These are phyloP conservation scores for Polyergus mexicanus DNA, from an alignment of 1,140 invertebrate genomes.

Conservation along the genomic window DNA sequence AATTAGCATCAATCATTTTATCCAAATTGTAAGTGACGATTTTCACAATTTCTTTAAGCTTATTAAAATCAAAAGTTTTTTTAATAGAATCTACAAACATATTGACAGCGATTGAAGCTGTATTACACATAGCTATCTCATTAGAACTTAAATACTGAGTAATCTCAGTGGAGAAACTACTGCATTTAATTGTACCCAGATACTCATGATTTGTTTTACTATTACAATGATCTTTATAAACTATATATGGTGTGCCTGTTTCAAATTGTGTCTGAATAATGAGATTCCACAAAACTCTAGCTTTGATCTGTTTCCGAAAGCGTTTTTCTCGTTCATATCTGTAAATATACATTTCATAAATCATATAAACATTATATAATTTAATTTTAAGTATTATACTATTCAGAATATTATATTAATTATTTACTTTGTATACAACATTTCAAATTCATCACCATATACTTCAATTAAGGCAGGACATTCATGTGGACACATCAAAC, in stretches of 20 bases:
- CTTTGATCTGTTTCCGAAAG: conserved; percentile 92
- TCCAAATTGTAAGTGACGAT: conserved; percentile 97
- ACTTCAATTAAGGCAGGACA: conserved; percentile 95
- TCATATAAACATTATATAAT: not conserved
- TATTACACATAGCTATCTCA: conserved; percentile 99
- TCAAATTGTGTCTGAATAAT: conserved; percentile 98
- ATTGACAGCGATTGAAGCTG: conserved; percentile 98
- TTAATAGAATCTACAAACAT: conserved; percentile 94
- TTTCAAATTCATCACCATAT: conserved; percentile 98
- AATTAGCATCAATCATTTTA: conserved; percentile 99
- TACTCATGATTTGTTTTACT: conserved; percentile 99
- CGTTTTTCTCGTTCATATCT: conserved; percentile 95
- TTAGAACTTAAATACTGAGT: conserved; percentile 96
- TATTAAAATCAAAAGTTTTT: conserved; percentile 95
- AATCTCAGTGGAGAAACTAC: conserved; percentile 99
- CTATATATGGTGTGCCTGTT: conserved; percentile 99
- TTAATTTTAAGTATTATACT: conserved; percentile 4
- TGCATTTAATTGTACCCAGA: conserved; percentile 99
- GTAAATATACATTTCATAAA: conserved; percentile 59
- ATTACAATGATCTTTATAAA: conserved; percentile 99
- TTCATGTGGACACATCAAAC: conserved; percentile 98
- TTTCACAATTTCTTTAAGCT: conserved; percentile 95
- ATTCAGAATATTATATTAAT: conserved; percentile 42
- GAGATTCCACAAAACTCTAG: conserved; percentile 97
- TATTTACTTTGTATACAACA: conserved; percentile 92